Base-by-base conservation (phyloP, 2,113 vertebrate species). In the Plectropomus leopardus region DNA sequence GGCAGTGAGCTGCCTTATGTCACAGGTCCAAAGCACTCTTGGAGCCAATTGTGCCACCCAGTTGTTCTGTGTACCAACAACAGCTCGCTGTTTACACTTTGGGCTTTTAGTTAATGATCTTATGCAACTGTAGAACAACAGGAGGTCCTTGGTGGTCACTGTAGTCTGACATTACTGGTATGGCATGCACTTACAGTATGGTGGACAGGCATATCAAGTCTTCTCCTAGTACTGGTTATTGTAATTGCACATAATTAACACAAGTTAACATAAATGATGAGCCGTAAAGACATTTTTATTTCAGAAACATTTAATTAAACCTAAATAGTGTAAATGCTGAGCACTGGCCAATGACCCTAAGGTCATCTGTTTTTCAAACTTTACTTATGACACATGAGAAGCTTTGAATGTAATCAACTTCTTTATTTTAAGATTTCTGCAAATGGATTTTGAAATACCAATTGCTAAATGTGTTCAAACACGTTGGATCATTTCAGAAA, bases 51-150 rank as follows among this genome's bases (percentile, higher is more conserved):
- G 75, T 86, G 83, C 76, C 84, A 81, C 64, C 51, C 0, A 36
- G 53, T 71, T 67, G 64, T 58, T 80, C 53, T 79, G 73, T 70
- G 75, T 72, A 80, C 42, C 54, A 79, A 80, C 78, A 88, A 60
- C 40, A 51, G 28, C 67, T 50, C 0, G 0, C 59, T 76, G 76
- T 80, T 81, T 60, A 83, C 65, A n/a, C 78, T 24, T n/a, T 6
- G 45, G 53, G 36, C 42, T 65, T 81, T 80, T 21, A 23, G 24
- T 67, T 84, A 82, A 86, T 63, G 48, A 70, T 59, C 76, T 88
- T 87, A 85, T 24, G 72, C 57, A 89, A 89, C 48, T 6, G n/a
- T 3, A 9, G 60, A 58, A 44, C 0, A 2, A 34, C 66, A 57
- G 53, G 53, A 74, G n/a, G 58, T 71, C 66, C 47, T 59, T 32